These are phyloP conservation scores for Paralinhomoeus sp. DNA, from an alignment of 2,888 invertebrate genomes.

Conservation along the genomic window DNA sequence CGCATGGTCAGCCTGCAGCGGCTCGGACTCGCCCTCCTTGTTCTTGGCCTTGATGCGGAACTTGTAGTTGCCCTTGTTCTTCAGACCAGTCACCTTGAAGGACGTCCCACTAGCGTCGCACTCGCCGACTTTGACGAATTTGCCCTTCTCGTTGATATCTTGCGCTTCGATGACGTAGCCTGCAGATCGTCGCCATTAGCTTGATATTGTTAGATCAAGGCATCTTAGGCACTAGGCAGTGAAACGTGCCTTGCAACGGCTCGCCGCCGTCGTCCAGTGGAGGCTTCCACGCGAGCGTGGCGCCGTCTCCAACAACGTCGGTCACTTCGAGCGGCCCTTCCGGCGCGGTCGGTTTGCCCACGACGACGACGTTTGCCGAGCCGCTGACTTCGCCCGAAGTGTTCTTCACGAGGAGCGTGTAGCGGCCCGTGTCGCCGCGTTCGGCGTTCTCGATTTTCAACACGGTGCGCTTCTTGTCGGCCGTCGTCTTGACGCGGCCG, in stretches of 20 bases:
- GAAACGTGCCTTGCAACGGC: constrained; percentile 62
- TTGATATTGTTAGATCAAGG: constrained; percentile 43
- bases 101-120: constrained; percentile 40
- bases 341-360: constrained; percentile 61
- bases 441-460: constrained; percentile 61
- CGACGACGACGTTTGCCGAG: constrained; percentile 59
- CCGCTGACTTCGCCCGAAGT: constrained; percentile 76
- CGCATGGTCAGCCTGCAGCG: constrained; percentile 55
- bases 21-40: constrained; percentile 75
- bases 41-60: constrained; percentile 64
- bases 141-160: constrained; percentile 47
- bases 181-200: constrained; percentile 1
- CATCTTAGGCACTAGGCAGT: constrained; percentile 42
- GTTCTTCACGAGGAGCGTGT: constrained; percentile 65
- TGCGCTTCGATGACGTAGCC: constrained; percentile 85
- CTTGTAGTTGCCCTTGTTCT: constrained; percentile 45
- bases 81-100: constrained; percentile 42
- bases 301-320: constrained; percentile 83
- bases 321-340: constrained; percentile 71
- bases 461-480: constrained; percentile 26
- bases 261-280: constrained; percentile 75
- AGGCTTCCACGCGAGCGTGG: constrained; percentile 81
- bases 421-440: constrained; percentile 67
- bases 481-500: constrained; percentile 26
- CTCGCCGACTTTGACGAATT: constrained; percentile 58